Base-by-base conservation (phyloP, 2,888 invertebrate species). In the Iphiclides podalirius region DNA sequence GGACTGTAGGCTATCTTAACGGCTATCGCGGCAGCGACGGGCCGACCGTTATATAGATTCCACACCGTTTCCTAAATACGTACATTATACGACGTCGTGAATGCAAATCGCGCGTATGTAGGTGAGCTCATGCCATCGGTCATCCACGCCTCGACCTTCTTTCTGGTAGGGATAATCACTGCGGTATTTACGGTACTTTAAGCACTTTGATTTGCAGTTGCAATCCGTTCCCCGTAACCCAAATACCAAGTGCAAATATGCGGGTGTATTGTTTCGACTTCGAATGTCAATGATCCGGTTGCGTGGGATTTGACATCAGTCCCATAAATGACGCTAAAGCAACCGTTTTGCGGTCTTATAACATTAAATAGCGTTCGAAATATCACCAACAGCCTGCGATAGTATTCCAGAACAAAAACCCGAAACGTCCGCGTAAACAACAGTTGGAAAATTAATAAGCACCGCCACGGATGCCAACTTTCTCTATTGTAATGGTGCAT, bases 41-140 rank as follows among this genome's bases (percentile, higher is more conserved):
- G 46, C 55, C 54, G 54, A 79, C 86, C 79, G 84, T 82, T 84
- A 83, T 57, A 59, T 54, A 69, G 73, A 79, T 78, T 74, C 78
- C 76, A 66, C 63, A 57, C 55, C 67, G 71, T 66, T 72, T 70
- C 75, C 73, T 71, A 79, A 81, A 79, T 77, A 75, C 59, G 72
- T 59, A 58, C 52, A 59, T 55, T 74, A 70, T 67, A 67, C 66
- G 69, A 63, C 63, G n/a, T n/a, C n/a, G 63, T 63, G 70, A 69
- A 83, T 85, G 77, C 70, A 78, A 83, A 85, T 83, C 70, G 75
- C 65, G 70, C 63, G 72, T 71, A 74, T 73, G 64, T 70, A 67
- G 75, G 74, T 72, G n/a, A 40, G 55, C 54, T 59, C 52, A 58
- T n/a, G n/a, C n/a, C n/a, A n/a, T n/a, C n/a, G 58, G 47, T 48